Percentiles rank a stretch among this genome's conserved stretches.
Evolutionary conservation across 1,140 invertebrate species (phyloP).

Genomic region (Sarcophaga peregrina): DNA sequence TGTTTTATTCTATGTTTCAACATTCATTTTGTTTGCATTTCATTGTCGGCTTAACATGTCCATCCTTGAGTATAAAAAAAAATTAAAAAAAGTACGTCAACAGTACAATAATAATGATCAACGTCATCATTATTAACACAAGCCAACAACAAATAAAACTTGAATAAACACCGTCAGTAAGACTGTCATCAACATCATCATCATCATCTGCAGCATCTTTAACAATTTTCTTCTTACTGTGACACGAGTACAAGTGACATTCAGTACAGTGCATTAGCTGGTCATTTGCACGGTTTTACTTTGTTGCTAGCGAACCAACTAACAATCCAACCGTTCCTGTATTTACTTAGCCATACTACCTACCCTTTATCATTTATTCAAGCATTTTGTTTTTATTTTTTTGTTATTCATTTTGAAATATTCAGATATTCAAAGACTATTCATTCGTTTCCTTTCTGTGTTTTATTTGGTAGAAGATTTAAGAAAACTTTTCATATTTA

Average conservation of each 20-base stretch:
- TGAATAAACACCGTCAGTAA: neutral
- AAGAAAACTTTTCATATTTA: constrained; percentile 7
- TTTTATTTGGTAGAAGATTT: neutral
- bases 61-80: neutral
- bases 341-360: neutral
- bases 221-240: constrained; percentile 30
- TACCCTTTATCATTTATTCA: neutral
- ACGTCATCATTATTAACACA: neutral
- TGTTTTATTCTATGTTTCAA: no score
- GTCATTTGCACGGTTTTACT: constrained; percentile 20
- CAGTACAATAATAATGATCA: neutral
- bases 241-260: neutral
- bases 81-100: neutral
- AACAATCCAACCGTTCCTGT: neutral
- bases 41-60: constrained; percentile 35
- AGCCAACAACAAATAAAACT: neutral
- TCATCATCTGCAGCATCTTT: constrained; percentile 23
- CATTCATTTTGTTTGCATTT: constrained; percentile 33
- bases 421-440: neutral
- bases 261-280: constrained; percentile 29
- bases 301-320: neutral
- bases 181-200: constrained; percentile 8
- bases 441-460: neutral
- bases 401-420: no score
- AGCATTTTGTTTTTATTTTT: neutral